These are phyloP conservation scores for Ischnus inquisitorius DNA, from an alignment of 2,888 invertebrate genomes.

Conservation along the genomic window DNA sequence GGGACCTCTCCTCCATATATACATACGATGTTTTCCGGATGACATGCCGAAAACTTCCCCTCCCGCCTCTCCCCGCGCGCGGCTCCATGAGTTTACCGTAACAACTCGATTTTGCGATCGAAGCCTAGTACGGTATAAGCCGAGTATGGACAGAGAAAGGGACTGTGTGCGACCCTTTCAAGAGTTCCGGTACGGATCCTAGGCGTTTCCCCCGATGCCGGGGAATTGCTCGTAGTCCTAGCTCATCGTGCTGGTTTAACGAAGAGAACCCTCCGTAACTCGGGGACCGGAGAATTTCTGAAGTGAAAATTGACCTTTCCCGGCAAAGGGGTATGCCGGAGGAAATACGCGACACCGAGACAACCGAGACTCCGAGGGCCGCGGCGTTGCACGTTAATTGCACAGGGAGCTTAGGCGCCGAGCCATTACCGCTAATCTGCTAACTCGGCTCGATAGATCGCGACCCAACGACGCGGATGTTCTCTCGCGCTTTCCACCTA, in stretches of 20 bases:
- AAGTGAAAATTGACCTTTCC: slow-evolving; percentile 64
- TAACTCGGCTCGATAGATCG: slow-evolving; percentile 72
- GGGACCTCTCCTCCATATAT: slow-evolving; percentile 2
- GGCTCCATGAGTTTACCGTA: slow-evolving; percentile 22
- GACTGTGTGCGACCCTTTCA: slow-evolving; percentile 32
- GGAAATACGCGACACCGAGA: slow-evolving; percentile 41
- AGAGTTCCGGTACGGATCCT: slow-evolving; percentile 37
- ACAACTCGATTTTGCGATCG: slow-evolving; percentile 43
- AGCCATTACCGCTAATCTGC: slow-evolving; percentile 75
- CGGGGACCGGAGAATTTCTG: slow-evolving; percentile 31
- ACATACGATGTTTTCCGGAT: slow-evolving; percentile 20
- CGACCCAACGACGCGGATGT: slow-evolving; percentile 11
- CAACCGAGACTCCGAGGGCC: slow-evolving; percentile 8
- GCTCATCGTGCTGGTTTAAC: slow-evolving; percentile 22
- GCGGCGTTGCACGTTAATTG: slow-evolving; percentile 71
- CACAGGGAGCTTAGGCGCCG: slow-evolving; percentile 71
- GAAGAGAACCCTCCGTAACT: slow-evolving; percentile 23
- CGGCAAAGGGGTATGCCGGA: slow-evolving; percentile 30
- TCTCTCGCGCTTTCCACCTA: slow-evolving; percentile 20
- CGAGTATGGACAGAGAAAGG: not conserved
- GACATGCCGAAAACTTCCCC: slow-evolving; percentile 23
- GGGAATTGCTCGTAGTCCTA: slow-evolving; percentile 26
- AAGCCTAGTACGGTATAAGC: not conserved
- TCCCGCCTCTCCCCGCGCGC: no score
- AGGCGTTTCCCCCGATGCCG: slow-evolving; percentile 19